Conservation (phyloP, 1,140 invertebrate species). For the Mizuhopecten yessoensis region DNA sequence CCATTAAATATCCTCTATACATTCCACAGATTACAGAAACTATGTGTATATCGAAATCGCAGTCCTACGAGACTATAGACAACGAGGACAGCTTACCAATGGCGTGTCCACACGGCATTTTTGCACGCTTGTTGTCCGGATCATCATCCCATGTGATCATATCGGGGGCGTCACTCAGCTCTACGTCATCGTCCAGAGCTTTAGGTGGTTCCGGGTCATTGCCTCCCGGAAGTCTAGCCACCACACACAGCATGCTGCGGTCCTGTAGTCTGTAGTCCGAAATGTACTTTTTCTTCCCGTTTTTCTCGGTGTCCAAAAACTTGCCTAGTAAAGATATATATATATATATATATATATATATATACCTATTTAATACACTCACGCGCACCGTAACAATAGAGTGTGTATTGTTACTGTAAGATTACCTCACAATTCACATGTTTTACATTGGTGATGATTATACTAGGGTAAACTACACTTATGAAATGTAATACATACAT, state of each 20-base stretch:
- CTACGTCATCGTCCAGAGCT: constrained; percentile 61
- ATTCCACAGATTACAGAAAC: too few species aligned
- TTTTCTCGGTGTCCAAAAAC: constrained; percentile 51
- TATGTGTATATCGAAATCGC: too few species aligned
- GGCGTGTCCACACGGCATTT: constrained; percentile 71
- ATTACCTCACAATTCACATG: too few species aligned
- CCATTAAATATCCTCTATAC: too few species aligned
- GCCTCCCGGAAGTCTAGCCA: constrained; percentile 59
- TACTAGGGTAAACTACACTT: too few species aligned
- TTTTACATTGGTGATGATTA: too few species aligned
- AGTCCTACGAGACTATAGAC: too few species aligned
- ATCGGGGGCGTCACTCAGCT: constrained; percentile 62
- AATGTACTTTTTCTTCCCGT: constrained; percentile 36
- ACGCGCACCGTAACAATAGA: too few species aligned
- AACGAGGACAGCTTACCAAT: constrained; percentile 53
- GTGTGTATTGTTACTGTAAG: too few species aligned
- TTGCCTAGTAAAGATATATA: constrained; percentile 49
- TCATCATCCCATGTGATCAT: constrained; percentile 71
- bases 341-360: too few species aligned
- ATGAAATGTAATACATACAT: too few species aligned
- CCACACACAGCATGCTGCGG: constrained; percentile 52
- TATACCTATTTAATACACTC: too few species aligned
- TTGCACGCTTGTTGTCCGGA: constrained; percentile 59
- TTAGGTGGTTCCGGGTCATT: constrained; percentile 53
- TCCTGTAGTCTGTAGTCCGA: constrained; percentile 59